phyloP scores from a whole-genome alignment of 1,140 invertebrate genomes.

The Oncopeltus fasciatus region DNA sequence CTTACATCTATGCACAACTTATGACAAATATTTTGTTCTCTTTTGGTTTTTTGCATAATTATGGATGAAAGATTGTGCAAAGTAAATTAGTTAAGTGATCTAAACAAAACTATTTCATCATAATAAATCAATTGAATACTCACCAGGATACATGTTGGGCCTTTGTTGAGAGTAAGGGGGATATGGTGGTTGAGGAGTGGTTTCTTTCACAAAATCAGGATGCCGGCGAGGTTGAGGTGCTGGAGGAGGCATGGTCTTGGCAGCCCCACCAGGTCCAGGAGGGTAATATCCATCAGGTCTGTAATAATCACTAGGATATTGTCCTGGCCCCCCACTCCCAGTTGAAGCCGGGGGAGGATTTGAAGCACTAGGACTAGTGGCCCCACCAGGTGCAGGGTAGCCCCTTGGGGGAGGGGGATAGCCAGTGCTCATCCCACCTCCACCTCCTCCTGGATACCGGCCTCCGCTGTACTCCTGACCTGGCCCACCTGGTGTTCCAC shows the following conservation, averaged over 20 bases:
- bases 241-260: conserved; percentile 50
- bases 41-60: too few relatives aligned
- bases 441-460: conserved; percentile 18
- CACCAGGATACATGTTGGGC: conserved; percentile 35
- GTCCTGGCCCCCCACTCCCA: background rate
- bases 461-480: conserved; percentile 12
- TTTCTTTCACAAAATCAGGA: conserved; percentile 73
- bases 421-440: conserved; percentile 10
- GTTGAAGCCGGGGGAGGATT: background rate
- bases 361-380: background rate
- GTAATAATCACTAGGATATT: conserved; percentile 39
- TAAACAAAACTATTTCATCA: too few relatives aligned
- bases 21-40: too few relatives aligned
- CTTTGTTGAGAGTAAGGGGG: conserved; percentile 41
- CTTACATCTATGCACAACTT: too few relatives aligned
- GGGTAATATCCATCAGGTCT: conserved; percentile 36
- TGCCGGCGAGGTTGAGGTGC: conserved; percentile 57
- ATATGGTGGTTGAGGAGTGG: conserved; percentile 32
- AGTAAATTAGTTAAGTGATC: too few relatives aligned
- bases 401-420: conserved; percentile 25
- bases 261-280: conserved; percentile 27
- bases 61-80: too few relatives aligned
- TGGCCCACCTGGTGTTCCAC: background rate
- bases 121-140: too few relatives aligned
- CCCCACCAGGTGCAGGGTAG: conserved; percentile 17